These are phyloP conservation scores for Caenorhabditis macrosperma DNA, from an alignment of 2,888 invertebrate genomes.

Conservation along the genomic window DNA sequence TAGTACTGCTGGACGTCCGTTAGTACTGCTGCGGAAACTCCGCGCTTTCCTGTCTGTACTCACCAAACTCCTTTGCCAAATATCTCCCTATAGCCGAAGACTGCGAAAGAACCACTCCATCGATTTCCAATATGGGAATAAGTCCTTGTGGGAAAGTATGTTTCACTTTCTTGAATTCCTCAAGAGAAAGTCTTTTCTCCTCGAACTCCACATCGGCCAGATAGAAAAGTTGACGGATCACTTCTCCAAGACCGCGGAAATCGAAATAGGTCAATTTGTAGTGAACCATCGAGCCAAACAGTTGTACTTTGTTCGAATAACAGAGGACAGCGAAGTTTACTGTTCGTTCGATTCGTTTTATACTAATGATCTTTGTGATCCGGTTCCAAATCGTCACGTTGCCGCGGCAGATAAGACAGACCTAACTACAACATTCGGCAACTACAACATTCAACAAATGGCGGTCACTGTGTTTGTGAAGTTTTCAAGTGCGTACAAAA, in stretches of 20 bases:
- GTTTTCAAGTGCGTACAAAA: too few species aligned
- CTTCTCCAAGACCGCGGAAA: constrained; percentile 42
- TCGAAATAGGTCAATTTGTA: constrained; percentile 50
- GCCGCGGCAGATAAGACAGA: too few species aligned
- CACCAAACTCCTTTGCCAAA: constrained; percentile 36
- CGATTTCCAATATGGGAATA: constrained; percentile 25
- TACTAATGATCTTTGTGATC: too few species aligned
- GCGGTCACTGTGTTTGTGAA: too few species aligned
- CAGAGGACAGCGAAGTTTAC: too few species aligned
- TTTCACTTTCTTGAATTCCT: constrained; percentile 15
- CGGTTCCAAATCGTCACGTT: too few species aligned
- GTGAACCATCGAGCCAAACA: constrained; percentile 41
- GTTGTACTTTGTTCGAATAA: too few species aligned
- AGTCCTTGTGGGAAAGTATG: constrained; percentile 22
- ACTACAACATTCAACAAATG: too few species aligned
- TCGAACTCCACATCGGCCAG: constrained; percentile 25
- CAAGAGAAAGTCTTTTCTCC: constrained; percentile 1
- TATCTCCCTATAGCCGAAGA: constrained; percentile 28
- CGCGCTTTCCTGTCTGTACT: background rate
- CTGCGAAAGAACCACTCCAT: constrained; percentile 13
- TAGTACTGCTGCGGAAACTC: too few species aligned
- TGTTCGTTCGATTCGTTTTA: too few species aligned
- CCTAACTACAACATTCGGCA: too few species aligned
- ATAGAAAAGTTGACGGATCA: constrained; percentile 15
- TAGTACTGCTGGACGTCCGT: too few species aligned